Conservation (phyloP, 2,797 vertebrate species). For the Nyctibius grandis region DNA sequence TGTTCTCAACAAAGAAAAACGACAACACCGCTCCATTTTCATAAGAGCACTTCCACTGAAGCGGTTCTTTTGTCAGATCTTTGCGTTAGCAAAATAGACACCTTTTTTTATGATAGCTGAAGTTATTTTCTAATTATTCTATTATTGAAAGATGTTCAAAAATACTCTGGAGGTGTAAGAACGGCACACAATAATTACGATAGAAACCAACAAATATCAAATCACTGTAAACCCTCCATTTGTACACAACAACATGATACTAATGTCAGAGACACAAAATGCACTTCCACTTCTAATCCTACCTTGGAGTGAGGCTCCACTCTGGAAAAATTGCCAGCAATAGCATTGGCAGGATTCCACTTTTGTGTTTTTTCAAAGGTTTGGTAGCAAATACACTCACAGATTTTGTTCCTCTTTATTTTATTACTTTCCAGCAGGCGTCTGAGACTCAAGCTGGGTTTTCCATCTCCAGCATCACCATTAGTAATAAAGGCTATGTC, state of each 20-base stretch:
- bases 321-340: conserved; percentile 33
- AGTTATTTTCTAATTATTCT: not conserved
- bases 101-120: not conserved
- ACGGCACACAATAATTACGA: not conserved
- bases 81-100: not conserved
- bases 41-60: not conserved
- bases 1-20: not conserved
- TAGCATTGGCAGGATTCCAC: conserved; percentile 32
- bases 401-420: conserved; percentile 24
- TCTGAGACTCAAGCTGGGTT: conserved; percentile 34
- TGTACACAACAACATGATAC: not conserved
- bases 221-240: not conserved
- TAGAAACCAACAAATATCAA: not conserved
- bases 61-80: not conserved
- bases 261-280: not conserved
- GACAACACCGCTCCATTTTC: not conserved
- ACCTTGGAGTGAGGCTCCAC: not conserved
- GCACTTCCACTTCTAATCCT: not conserved
- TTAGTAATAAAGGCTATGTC: not conserved
- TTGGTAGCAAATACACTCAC: conserved; percentile 6
- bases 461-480: not conserved
- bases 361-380: conserved; percentile 43
- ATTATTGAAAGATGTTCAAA: not conserved
- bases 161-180: not conserved
- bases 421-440: conserved; percentile 31